Conservation (phyloP, 2,888 invertebrate genomes). For the Thera britannica region DNA sequence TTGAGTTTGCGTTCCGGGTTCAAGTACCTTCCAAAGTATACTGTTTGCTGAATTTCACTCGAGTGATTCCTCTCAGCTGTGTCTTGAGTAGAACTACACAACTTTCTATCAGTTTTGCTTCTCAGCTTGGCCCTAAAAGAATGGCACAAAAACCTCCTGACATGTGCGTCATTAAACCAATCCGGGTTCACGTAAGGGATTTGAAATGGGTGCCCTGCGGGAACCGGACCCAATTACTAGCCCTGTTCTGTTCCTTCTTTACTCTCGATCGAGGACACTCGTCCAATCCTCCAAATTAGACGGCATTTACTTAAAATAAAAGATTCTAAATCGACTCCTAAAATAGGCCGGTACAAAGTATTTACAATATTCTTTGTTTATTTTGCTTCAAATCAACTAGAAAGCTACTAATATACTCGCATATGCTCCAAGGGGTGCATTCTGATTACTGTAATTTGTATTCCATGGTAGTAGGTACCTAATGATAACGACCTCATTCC, state of each 20-base stretch:
- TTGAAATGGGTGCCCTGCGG: slow-evolving; percentile 67
- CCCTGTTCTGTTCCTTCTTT: slow-evolving; percentile 62
- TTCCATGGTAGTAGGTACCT: slow-evolving; percentile 39
- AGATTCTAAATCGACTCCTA: slow-evolving; percentile 20
- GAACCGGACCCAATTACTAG: slow-evolving; percentile 67
- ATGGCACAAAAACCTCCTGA: slow-evolving; percentile 64
- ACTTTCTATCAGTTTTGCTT: slow-evolving; percentile 25
- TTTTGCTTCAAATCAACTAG: slow-evolving; percentile 14
- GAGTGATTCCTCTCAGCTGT: no score
- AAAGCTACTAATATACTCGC: slow-evolving; percentile 27
- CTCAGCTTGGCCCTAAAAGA: slow-evolving; percentile 39
- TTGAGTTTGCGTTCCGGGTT: no score
- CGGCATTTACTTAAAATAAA: slow-evolving; percentile 33
- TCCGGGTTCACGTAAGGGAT: slow-evolving; percentile 65
- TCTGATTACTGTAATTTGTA: slow-evolving; percentile 42
- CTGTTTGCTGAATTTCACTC: no score
- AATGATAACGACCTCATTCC: slow-evolving; percentile 38
- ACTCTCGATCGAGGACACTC: slow-evolving; percentile 38
- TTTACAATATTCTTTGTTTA: slow-evolving; percentile 10
- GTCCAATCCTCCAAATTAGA: slow-evolving; percentile 41
- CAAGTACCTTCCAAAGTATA: no score
- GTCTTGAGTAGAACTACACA: background rate
- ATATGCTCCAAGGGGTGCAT: slow-evolving; percentile 40
- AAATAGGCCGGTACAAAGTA: slow-evolving; percentile 12
- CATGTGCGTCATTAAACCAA: slow-evolving; percentile 74